These are phyloP conservation scores for Catharus bicknelli DNA, from an alignment of 2,113 vertebrate species.

Conservation along the genomic window DNA sequence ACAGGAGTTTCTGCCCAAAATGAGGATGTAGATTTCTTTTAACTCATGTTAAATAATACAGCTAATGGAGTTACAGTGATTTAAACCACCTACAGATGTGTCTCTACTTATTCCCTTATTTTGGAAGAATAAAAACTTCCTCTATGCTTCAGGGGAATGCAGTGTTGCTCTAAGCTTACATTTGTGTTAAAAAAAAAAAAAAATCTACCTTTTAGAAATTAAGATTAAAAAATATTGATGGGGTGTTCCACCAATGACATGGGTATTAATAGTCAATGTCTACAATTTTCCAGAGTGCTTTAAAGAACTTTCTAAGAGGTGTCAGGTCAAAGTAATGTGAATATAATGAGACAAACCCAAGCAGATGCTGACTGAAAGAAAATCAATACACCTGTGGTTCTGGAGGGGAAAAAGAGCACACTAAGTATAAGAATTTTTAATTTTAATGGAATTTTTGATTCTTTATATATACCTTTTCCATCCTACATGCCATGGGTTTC, in stretches of 20 bases:
- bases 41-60: not conserved
- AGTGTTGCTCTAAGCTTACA: not conserved
- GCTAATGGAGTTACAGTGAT: not conserved
- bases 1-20: not conserved
- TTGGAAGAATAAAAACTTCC: not conserved
- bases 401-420: accelerated
- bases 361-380: slow-evolving; percentile 23
- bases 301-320: not conserved
- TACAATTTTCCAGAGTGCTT: not conserved
- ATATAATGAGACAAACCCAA: slow-evolving; percentile 36
- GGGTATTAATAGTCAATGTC: not conserved
- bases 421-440: not conserved
- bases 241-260: not conserved
- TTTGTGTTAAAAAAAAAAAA: not conserved
- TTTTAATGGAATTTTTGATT: not conserved
- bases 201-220: not conserved
- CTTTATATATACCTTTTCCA: not conserved
- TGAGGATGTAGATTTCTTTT: not conserved
- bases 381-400: slow-evolving; percentile 19
- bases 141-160: not conserved
- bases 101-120: not conserved
- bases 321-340: slow-evolving; percentile 1
- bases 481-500: not conserved
- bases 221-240: not conserved
- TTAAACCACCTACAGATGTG: not conserved